Evolutionary conservation across 2,113 vertebrate species (phyloP).

Genomic region (Phasianus colchicus): DNA sequence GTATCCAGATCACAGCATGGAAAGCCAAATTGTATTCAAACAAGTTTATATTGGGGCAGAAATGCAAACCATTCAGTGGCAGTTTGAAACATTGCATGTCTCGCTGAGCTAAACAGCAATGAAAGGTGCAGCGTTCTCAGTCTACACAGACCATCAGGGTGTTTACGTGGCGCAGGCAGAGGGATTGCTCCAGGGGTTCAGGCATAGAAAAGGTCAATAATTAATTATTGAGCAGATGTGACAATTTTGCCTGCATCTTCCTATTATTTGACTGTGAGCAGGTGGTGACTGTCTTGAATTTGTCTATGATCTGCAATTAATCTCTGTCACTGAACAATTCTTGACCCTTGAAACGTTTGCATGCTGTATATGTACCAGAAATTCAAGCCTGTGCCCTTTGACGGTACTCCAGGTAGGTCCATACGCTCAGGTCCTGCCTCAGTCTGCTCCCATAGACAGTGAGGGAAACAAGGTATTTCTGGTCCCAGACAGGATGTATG

Average conservation of each 20-base stretch:
- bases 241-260: constrained; percentile 45
- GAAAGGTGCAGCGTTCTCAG: neutral
- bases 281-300: constrained; percentile 49
- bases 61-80: neutral
- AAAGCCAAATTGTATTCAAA: neutral
- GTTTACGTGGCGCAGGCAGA: neutral
- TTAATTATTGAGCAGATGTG: constrained; percentile 58
- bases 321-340: constrained; percentile 23
- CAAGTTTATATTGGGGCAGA: neutral
- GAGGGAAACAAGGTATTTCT: neutral
- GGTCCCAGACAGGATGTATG: neutral
- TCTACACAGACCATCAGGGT: constrained; percentile 32
- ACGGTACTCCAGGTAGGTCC: neutral
- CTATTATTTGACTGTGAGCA: neutral
- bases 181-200: constrained; percentile 10
- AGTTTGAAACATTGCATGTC: neutral
- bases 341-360: neutral
- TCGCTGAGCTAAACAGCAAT: constrained; percentile 37
- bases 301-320: constrained; percentile 7
- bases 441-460: neutral
- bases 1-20: neutral
- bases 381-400: constrained; percentile 23
- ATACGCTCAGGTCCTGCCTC: neutral
- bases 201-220: constrained; percentile 29
- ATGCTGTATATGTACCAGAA: neutral